Evolutionary conservation across 2,888 invertebrate genomes (phyloP), one percentile per base, ranked within the genome.

Genomic region (Synanthedon myopaeformis): DNA sequence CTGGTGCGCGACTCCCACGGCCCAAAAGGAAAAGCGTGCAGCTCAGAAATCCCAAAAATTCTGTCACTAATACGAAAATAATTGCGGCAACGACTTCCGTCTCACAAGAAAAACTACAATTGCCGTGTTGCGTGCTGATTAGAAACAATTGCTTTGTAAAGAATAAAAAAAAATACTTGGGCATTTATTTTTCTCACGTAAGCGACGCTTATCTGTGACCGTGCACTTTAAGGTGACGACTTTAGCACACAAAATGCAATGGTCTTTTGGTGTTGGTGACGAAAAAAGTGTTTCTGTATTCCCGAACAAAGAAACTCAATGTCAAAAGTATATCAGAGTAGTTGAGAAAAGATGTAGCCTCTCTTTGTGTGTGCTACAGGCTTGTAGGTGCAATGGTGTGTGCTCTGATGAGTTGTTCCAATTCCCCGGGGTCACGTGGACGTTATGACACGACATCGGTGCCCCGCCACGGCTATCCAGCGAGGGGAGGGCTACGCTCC

Each of bases 41-140:
- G 53, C 54, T 53, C 56, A 55, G 42, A 79, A 74, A 70, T 74
- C 70, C 67, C 63, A 71, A 69, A 70, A 77, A 54, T 49, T 52
- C 78, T 74, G 75, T 73, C 71, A 74, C 78, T 84, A 84, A 85
- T 85, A 78, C 72, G 78, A 79, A 84, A 70, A 84, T 85, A 85
- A 85, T 84, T 80, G 77, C 67, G 68, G 62, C 59, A 58, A 61
- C 63, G 65, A 74, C 82, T 84, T 84, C 85, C 84, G 82, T 67
- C 73, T 74, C 58, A 56, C 66, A 66, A 67, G 76, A 79, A 79
- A 80, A 81, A 80, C 74, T 70, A 67, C 80, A 82, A 84, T 83
- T 76, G 78, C 76, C 59, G 50, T 49, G 67, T 84, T 76, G 85
- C 85, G 85, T 85, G 84, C 68, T 58, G 60, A 64, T 62, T 61